A percentile compares a stretch with the other conserved stretches of the same genome.
phyloP scores from a whole-genome alignment of 1,140 invertebrate species.

The Maniola jurtina region DNA sequence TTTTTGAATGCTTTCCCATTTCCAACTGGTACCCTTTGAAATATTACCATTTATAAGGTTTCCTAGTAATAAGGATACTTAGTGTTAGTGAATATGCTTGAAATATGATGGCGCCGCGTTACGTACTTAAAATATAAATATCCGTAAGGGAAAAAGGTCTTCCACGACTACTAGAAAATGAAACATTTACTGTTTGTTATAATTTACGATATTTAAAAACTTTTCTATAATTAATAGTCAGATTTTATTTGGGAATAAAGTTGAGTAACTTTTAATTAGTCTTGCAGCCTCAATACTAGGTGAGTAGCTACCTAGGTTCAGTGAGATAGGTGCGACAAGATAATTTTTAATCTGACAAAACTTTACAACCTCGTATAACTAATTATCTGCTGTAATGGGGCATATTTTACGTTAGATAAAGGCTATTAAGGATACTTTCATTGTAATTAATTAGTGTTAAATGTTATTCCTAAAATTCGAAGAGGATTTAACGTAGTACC shows the following conservation, averaged over 20 bases:
- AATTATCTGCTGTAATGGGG: slow-evolving; percentile 1
- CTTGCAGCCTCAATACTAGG: neutral
- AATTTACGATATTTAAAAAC: no score
- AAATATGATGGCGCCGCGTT: no score
- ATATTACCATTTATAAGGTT: neutral
- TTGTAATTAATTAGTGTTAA: no score
- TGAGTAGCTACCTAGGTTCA: neutral
- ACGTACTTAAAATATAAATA: no score
- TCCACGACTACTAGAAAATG: no score
- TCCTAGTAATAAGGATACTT: neutral
- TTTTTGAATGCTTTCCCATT: neutral
- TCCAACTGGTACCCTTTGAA: neutral
- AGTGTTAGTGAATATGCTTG: no score
- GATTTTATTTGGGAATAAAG: neutral
- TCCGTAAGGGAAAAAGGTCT: no score
- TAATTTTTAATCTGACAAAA: slow-evolving; percentile 1
- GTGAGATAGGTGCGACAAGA: neutral
- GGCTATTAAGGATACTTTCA: no score
- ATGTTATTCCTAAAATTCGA: no score
- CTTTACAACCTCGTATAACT: neutral
- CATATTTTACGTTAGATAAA: neutral
- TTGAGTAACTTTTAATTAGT: slow-evolving; percentile 7
- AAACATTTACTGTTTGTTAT: no score
- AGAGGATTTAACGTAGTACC: no score
- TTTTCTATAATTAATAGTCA: neutral